Evolutionary conservation across 2,888 invertebrate genomes (phyloP), one percentile per base, ranked within the genome.

Genomic region (Apodemia duryi): DNA sequence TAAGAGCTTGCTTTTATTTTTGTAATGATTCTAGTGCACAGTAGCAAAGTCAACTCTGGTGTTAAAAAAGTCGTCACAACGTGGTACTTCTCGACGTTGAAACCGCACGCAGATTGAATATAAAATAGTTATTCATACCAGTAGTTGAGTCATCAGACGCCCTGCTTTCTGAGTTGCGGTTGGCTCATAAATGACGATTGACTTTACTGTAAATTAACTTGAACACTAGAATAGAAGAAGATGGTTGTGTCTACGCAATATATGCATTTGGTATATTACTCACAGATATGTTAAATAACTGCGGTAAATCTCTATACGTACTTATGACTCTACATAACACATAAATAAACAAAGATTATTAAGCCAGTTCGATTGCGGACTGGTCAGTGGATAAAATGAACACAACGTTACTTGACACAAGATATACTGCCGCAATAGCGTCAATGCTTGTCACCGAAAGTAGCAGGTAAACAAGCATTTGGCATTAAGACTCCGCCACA

Each of bases 131-230:
- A 76, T 82, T 84, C 81, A 81, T 83, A 79, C 78, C 80, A 79
- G 74, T 66, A 75, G 84, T 82, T 89, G 89, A 90, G 82, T 90
- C 90, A 87, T 74, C 73, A 76, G 57, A 69, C 77, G 75, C 75
- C 77, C 77, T 73, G 77, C 79, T 85, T 82, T 85, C 81, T 77
- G 76, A 72, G 71, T 78, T 67, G 57, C 57, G 11, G 57, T 57
- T 57, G 57, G 57, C 57, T 57, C 57, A 57, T 57, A 29, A 46
- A 46, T 46, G 46, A 4, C 13, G 46, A 46, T 32, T 29, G 57
- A 32, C 57, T 21, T 32, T 32, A 57, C 29, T 46, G 13, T 46
- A 46, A 13, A 46, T 46, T 46, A 46, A 21, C 52, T 43, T 43
- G 21, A 51, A 7, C 52, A 52, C 9, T 21, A 21, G 52, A 51